Evolutionary conservation across 2,113 vertebrate species (phyloP).

Genomic region (Dasyornis broadbenti): DNA sequence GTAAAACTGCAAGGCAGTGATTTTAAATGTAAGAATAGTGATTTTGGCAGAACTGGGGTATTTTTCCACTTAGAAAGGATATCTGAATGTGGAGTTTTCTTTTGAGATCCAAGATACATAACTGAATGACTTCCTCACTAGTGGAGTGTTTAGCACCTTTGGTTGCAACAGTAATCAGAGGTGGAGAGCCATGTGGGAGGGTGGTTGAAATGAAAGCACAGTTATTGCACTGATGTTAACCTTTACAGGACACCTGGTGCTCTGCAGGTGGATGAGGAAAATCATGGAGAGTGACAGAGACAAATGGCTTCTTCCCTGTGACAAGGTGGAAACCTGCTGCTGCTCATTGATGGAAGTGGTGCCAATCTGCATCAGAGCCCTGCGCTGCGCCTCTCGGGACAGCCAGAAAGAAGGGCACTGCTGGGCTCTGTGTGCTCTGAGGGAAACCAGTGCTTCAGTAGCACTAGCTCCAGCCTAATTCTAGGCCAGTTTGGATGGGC

Average conservation of each 20-base stretch:
- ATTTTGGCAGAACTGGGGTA: background rate
- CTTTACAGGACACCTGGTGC: background rate
- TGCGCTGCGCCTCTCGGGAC: rapidly evolving
- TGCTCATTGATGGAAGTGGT: background rate
- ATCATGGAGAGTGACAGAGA: background rate
- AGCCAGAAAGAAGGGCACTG: background rate
- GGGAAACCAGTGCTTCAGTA: background rate
- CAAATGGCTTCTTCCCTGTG: background rate
- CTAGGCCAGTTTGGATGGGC: background rate
- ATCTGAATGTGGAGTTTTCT: background rate
- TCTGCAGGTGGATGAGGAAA: background rate
- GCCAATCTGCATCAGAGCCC: rapidly evolving
- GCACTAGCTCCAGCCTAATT: background rate
- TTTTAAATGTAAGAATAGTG: too few relatives aligned
- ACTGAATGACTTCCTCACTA: background rate
- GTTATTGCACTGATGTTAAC: background rate
- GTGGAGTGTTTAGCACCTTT: background rate
- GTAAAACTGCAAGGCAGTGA: background rate
- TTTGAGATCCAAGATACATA: background rate
- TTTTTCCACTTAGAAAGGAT: background rate
- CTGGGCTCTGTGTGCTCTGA: background rate
- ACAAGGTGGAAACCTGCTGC: background rate
- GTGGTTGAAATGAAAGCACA: background rate
- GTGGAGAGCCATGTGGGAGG: background rate
- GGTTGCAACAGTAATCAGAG: background rate